Percentiles rank a stretch among this genome's conserved stretches.
These are phyloP conservation scores for Tetropium fuscum DNA, from an alignment of 2,888 invertebrate genomes.

Conservation along the genomic window DNA sequence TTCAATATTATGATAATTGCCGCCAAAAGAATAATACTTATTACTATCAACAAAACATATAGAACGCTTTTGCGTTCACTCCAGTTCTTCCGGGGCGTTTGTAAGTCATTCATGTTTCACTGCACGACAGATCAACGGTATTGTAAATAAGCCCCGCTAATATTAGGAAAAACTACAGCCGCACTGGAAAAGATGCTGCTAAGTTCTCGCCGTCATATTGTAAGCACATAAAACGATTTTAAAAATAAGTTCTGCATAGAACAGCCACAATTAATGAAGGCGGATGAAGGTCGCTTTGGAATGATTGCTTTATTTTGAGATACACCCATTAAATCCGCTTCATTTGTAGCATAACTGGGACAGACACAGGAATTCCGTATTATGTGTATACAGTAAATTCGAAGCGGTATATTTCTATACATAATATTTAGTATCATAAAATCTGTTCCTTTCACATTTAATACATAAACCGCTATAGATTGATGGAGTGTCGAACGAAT, in stretches of 20 bases:
- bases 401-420: not conserved
- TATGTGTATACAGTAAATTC: not conserved
- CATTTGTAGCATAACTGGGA: not conserved
- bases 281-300: constrained; percentile 20
- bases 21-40: constrained; percentile 31
- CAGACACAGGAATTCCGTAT: constrained; percentile 4
- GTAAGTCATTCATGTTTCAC: not conserved
- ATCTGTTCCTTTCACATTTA: too few relatives aligned
- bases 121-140: not conserved
- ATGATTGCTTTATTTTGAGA: constrained; percentile 4
- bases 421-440: too few relatives aligned
- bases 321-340: constrained; percentile 6
- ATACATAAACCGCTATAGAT: too few relatives aligned
- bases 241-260: constrained; percentile 32
- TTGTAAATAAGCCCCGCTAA: not conserved
- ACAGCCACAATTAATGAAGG: constrained; percentile 20
- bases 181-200: constrained; percentile 2
- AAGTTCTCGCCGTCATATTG: constrained; percentile 14
- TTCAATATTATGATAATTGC: constrained; percentile 34
- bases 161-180: not conserved
- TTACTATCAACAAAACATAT: constrained; percentile 33
- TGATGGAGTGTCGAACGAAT: too few relatives aligned
- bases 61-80: constrained; percentile 30
- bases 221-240: constrained; percentile 24
- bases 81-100: constrained; percentile 8